phyloP scores from a whole-genome alignment of 2,113 vertebrate genomes.

The Microcebus murinus region DNA sequence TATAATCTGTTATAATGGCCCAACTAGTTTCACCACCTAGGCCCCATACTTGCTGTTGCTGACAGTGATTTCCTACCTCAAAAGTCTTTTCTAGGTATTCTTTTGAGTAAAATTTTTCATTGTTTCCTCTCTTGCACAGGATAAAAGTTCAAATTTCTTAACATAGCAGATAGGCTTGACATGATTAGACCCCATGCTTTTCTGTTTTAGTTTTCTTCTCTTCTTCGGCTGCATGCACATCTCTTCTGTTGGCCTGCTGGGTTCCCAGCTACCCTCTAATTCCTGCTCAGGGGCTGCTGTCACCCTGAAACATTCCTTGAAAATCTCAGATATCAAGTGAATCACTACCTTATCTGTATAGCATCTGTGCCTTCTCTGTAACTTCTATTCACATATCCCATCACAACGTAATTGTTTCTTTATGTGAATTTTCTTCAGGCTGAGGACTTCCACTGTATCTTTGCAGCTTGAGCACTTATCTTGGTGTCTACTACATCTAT shows the following conservation, averaged over 20 bases:
- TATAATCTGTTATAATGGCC: not conserved
- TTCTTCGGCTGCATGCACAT: accelerated
- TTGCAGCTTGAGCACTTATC: not conserved
- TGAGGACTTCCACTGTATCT: not conserved
- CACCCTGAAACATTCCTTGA: not conserved
- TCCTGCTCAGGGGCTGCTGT: not conserved
- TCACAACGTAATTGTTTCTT: not conserved
- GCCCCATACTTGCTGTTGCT: not conserved
- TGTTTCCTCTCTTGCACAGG: not conserved
- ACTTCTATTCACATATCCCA: not conserved
- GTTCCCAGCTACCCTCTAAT: not conserved
- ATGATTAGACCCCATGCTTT: not conserved
- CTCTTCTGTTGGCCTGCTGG: not conserved
- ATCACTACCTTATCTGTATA: not conserved
- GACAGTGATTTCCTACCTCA: not conserved
- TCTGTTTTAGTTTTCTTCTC: not conserved
- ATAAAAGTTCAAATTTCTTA: not conserved
- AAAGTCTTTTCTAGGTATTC: not conserved
- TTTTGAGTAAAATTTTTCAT: not conserved
- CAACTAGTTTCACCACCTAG: not conserved
- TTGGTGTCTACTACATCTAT: not conserved
- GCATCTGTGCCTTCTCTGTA: not conserved
- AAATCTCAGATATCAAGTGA: not conserved
- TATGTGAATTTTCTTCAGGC: not conserved
- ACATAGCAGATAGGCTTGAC: accelerated